Evolutionary conservation across 2,113 vertebrate species (phyloP), one percentile per base, ranked within the genome.

Genomic region (Oreamnos americanus): DNA sequence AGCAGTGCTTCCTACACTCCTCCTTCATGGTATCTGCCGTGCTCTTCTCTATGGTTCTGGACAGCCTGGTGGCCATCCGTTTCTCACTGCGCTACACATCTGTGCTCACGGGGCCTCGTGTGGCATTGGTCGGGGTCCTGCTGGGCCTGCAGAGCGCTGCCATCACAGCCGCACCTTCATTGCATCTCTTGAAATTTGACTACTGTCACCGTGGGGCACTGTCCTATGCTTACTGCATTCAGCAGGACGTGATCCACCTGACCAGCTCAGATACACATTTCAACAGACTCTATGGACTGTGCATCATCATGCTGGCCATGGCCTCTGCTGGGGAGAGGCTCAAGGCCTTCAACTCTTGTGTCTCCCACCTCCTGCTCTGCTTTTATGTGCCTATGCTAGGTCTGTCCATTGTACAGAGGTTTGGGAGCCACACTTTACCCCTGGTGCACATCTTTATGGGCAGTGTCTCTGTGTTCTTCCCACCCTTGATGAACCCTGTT

Each of bases 181-280:
- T 95, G 36, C 8, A 79, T 49, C 74, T 97, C 1, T 7, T 95
- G 62, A 96, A 95, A 7, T 95, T 85, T 87, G n/a, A 92, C 17
- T 94, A 62, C 67, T 97, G 96, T 64, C 64, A 0, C 8, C 45
- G 7, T 7, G 71, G 84, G 33, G n/a, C 57, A 1, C 74, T 96
- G 26, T 95, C 79, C 8, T 85, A 81, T 28, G 81, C 88, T 21
- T 97, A 87, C 57, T 92, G 96, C 33, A 60, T 97, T 93, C 96
- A 94, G 39, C 96, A 96, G 84, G 87, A 96, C 47, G 91, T 83
- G 86, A 78, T 91, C 47, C n/a, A 8, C 21, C 76, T 96, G 47
- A 55, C 76, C n/a, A 84, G 57, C 88, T 98, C 84, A 9, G 93
- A 98, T 30, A 92, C 84, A 5, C 11, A 0, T 25, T 97, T 94